Conservation (phyloP, 2,888 invertebrate genomes). For the Polyommatus icarus region DNA sequence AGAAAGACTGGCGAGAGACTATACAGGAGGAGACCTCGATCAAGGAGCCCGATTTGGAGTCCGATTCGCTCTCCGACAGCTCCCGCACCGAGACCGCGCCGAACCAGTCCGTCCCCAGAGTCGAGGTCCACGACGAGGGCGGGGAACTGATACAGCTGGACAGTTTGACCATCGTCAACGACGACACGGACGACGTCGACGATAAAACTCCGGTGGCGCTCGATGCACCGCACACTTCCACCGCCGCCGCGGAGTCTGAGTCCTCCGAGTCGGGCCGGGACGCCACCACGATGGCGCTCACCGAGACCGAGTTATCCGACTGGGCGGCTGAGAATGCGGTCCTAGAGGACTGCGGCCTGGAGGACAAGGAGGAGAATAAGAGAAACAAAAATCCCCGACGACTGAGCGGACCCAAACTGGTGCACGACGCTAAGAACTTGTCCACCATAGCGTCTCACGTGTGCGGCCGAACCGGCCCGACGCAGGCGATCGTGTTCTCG, state of each 20-base stretch:
- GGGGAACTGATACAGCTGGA: slow-evolving; percentile 84
- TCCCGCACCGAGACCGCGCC: slow-evolving; percentile 66
- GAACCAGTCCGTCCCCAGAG: slow-evolving; percentile 81
- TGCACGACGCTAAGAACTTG: slow-evolving; percentile 69
- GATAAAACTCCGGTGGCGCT: slow-evolving; percentile 57
- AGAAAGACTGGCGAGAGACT: slow-evolving; percentile 70
- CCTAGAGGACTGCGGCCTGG: slow-evolving; percentile 85
- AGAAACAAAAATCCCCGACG: slow-evolving; percentile 60
- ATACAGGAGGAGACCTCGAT: slow-evolving; percentile 57
- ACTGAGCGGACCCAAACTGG: slow-evolving; percentile 61
- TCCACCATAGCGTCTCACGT: slow-evolving; percentile 66
- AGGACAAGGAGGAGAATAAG: slow-evolving; percentile 60
- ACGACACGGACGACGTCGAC: slow-evolving; percentile 52
- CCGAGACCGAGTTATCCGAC: slow-evolving; percentile 93
- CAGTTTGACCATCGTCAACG: slow-evolving; percentile 77
- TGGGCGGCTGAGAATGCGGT: slow-evolving; percentile 92
- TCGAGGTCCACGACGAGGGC: slow-evolving; percentile 87
- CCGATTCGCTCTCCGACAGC: slow-evolving; percentile 79
- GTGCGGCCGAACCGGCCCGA: slow-evolving; percentile 64
- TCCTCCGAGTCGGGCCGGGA: slow-evolving; percentile 86
- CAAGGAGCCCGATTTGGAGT: slow-evolving; percentile 64
- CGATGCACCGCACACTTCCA: slow-evolving; percentile 64
- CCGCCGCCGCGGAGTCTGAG: slow-evolving; percentile 67
- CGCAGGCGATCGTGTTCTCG: slow-evolving; percentile 59
- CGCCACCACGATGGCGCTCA: slow-evolving; percentile 85